Conservation (phyloP, 2,888 invertebrate species). For the Leucozona laternaria region DNA sequence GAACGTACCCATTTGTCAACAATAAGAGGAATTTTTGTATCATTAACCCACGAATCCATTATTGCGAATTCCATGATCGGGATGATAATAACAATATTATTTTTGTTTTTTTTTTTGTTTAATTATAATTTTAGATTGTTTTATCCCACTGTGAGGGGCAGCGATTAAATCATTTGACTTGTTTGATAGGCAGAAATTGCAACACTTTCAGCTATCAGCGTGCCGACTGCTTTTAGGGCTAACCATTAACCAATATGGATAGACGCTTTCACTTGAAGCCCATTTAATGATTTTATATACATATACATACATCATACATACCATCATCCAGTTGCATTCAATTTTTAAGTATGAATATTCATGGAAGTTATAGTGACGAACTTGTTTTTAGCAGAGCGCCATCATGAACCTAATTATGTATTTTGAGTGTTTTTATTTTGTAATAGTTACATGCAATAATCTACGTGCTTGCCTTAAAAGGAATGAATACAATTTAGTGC, state of each 20-base stretch:
- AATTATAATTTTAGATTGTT: not conserved
- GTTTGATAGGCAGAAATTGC: conserved; percentile 12
- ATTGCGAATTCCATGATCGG: too few species aligned
- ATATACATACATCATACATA: too few species aligned
- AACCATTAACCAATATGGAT: conserved; percentile 14
- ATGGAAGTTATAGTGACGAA: conserved; percentile 27
- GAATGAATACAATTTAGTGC: not conserved
- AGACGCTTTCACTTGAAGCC: conserved; percentile 47
- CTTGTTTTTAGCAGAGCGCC: conserved; percentile 20
- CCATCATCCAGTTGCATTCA: conserved; percentile 4
- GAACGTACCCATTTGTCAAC: too few species aligned
- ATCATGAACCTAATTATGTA: conserved; percentile 29
- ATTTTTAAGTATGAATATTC: conserved; percentile 49
- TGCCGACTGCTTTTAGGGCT: conserved; percentile 33
- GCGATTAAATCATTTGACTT: not conserved
- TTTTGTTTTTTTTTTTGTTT: not conserved
- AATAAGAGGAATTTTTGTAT: too few species aligned
- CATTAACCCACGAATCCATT: too few species aligned
- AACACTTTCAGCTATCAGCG: conserved; percentile 21
- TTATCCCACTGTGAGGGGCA: not conserved
- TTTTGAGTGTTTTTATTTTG: conserved; percentile 9
- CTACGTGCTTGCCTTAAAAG: conserved; percentile 11
- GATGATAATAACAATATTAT: too few species aligned
- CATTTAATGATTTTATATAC: conserved; percentile 1
- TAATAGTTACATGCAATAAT: conserved; percentile 22